Base-by-base conservation (phyloP, 1,140 invertebrate genomes). In the Ceratina japonica region DNA sequence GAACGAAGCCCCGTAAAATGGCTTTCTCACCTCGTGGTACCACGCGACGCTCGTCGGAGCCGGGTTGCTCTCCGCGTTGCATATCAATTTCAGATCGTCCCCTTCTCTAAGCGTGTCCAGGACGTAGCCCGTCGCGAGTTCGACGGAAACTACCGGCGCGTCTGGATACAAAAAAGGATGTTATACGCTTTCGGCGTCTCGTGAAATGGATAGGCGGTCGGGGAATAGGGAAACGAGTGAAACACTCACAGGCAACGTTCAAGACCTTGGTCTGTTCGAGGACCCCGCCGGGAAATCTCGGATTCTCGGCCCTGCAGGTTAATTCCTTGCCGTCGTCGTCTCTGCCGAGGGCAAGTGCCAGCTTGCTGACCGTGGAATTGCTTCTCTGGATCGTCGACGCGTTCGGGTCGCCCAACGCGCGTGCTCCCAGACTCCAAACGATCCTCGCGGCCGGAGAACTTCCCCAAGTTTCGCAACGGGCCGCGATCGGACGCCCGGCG, bases 291-390 rank as follows among this genome's bases (percentile, higher is more conserved):
- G 96, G 96, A 88, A 97, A 96, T 92, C 96, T 95, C 3, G 97
- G 96, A 93, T 98, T 98, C 90, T 97, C 96, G n/a, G 97, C 97
- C 79, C 96, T 94, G 89, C 97, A 98, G 61, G 95, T 95, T 66
- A 98, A 94, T 82, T 95, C 94, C 82, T 96, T 96, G 27, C 96
- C 96, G 87, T 97, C 96, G 91, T 98, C 96, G 54, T 96, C 94
- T 80, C 95, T 94, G 31, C 93, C 93, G 31, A 96, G 95, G 24
- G 94, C 94, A 84, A 97, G 93, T n/a, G 94, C 95, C 71, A 97
- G 91, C 75, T 95, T 95, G 90, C 96, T 97, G 62, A 94, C 94
- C 15, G 96, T 97, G 58, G 94, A 93, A 88, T 96, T 96, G 72
- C 94, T 95, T 79, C 94, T 93, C 89, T 93, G 91, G 18, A 87